These are phyloP conservation scores for Mimumesa dahlbomi DNA, from an alignment of 2,888 invertebrate genomes.

Conservation along the genomic window DNA sequence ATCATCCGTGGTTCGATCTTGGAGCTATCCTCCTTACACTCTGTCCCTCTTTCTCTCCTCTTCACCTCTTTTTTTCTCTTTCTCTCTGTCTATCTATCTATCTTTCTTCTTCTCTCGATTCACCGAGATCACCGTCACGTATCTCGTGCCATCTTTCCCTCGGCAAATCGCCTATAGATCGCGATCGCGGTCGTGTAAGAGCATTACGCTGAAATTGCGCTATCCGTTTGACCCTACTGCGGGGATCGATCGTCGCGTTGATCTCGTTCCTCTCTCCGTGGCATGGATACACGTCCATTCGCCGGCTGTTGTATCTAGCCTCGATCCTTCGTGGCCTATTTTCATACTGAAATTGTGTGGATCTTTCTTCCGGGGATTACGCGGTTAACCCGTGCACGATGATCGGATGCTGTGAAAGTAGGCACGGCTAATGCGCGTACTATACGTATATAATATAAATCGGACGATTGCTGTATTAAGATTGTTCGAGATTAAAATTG, in stretches of 20 bases:
- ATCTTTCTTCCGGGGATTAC: conserved; percentile 13
- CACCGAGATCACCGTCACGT: conserved; percentile 58
- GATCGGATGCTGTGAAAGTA: not conserved
- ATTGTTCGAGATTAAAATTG: too few species aligned
- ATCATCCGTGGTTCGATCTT: conserved; percentile 36
- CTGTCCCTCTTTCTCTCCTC: conserved; percentile 47
- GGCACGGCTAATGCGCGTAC: not conserved
- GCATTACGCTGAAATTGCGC: conserved; percentile 63
- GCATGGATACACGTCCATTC: conserved; percentile 17
- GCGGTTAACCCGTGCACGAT: not conserved
- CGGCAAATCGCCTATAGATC: conserved; percentile 65
- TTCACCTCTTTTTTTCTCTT: conserved; percentile 31
- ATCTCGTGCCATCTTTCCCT: conserved; percentile 57
- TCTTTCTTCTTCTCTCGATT: conserved; percentile 23
- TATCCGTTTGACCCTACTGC: conserved; percentile 62
- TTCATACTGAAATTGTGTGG: conserved; percentile 37
- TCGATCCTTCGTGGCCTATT: conserved; percentile 39
- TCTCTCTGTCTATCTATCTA: conserved; percentile 5
- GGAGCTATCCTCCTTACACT: too few species aligned
- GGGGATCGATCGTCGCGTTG: conserved; percentile 58
- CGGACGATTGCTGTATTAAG: too few species aligned
- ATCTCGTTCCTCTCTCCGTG: conserved; percentile 44
- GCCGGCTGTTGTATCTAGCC: conserved; percentile 9
- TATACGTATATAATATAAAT: too few species aligned
- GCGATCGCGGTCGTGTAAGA: conserved; percentile 62